Conservation (phyloP, 2,888 invertebrate species). For the Mythimna impura region DNA sequence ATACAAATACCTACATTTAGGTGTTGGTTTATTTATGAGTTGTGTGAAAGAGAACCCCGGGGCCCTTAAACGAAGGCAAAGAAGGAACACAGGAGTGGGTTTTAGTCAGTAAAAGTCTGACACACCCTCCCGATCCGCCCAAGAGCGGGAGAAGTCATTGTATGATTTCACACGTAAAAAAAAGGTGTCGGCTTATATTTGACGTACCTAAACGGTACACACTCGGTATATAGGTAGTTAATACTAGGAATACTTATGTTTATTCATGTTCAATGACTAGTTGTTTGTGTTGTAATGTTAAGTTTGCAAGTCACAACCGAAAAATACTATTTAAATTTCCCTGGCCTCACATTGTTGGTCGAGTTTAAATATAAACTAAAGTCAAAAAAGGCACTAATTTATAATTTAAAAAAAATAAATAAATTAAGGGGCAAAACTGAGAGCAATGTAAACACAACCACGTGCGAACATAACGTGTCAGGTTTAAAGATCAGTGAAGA, state of each 20-base stretch:
- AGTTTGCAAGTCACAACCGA: constrained; percentile 7
- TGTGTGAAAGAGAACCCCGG: not conserved
- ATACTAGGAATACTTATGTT: constrained; percentile 24
- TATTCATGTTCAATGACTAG: constrained; percentile 29
- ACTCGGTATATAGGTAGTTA: not conserved
- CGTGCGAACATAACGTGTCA: constrained; percentile 33
- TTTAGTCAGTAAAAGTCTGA: too few relatives aligned
- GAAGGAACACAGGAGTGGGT: too few relatives aligned
- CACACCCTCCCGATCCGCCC: too few relatives aligned
- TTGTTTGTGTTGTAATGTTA: constrained; percentile 24
- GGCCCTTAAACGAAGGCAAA: too few relatives aligned
- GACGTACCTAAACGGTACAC: not conserved
- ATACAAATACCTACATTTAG: constrained; percentile 43
- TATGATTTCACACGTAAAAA: too few relatives aligned
- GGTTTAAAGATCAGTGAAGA: constrained; percentile 44
- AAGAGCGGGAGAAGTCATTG: too few relatives aligned
- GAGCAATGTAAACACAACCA: constrained; percentile 15
- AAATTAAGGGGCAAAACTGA: constrained; percentile 11
- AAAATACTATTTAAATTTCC: constrained; percentile 19
- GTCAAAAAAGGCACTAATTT: not conserved
- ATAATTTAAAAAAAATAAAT: not conserved
- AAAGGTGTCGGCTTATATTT: too few relatives aligned
- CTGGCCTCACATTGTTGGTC: not conserved
- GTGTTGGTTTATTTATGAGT: constrained; percentile 30
- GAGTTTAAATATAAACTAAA: constrained; percentile 19